These are phyloP conservation scores for Crossoptilon crossoptilon DNA, from an alignment of 2,797 vertebrate genomes.

Conservation along the genomic window DNA sequence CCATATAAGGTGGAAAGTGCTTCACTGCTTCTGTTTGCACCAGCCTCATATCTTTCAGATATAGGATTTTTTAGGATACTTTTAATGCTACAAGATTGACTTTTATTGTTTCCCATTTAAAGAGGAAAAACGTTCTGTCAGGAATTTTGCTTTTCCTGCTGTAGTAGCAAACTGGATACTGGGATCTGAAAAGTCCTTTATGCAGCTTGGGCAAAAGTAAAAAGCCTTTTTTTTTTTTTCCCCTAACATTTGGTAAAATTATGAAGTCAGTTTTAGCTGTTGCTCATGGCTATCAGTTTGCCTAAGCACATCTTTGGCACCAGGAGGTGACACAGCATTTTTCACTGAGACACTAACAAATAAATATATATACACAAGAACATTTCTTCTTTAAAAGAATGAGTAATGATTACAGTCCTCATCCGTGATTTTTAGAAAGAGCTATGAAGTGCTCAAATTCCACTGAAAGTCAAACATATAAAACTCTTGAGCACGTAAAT, in stretches of 20 bases:
- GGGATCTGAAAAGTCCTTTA: background rate
- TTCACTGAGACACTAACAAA: background rate
- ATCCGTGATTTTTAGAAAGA: background rate
- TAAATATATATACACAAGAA: background rate
- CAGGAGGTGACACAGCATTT: background rate
- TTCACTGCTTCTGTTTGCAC: background rate
- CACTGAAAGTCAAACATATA: background rate
- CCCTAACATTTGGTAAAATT: background rate
- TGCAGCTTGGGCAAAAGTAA: background rate
- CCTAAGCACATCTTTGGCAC: background rate
- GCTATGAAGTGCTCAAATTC: background rate
- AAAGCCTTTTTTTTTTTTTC: background rate
- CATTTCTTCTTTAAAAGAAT: background rate
- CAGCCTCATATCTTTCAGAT: background rate
- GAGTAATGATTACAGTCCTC: background rate
- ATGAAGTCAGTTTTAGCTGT: background rate
- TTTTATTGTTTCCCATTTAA: background rate
- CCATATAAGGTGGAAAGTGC: background rate
- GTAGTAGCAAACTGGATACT: background rate
- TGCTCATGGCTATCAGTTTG: slow-evolving; percentile 7
- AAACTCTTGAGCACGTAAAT: background rate
- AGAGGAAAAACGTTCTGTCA: background rate
- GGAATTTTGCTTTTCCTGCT: background rate
- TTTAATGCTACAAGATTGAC: background rate
- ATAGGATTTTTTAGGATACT: background rate